A percentile compares a stretch with the other conserved stretches of the same genome.
These are phyloP conservation scores for Forbesichthys agassizii DNA, from an alignment of 2,113 vertebrate species.

Conservation along the genomic window DNA sequence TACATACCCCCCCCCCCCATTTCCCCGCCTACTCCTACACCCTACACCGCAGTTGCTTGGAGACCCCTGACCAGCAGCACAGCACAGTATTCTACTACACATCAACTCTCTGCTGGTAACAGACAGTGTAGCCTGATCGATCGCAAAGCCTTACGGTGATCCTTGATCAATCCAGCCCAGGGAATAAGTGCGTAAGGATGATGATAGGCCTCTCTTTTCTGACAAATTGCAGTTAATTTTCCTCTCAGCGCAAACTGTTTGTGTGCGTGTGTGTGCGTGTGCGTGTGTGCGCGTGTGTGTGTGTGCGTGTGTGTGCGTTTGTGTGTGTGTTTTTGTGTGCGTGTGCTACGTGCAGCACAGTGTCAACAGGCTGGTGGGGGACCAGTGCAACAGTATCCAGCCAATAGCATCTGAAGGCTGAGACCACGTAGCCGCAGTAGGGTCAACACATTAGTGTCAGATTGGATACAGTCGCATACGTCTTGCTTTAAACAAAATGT, in stretches of 20 bases:
- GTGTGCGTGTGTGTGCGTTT: constrained; percentile 1
- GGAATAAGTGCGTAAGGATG: constrained; percentile 13
- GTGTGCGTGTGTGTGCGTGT: constrained; percentile 1
- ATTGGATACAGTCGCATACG: constrained; percentile 44
- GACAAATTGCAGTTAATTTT: constrained; percentile 16
- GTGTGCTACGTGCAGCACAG: not conserved
- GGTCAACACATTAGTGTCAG: constrained; percentile 49
- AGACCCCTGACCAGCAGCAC: constrained; percentile 15
- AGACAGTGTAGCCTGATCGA: constrained; percentile 15
- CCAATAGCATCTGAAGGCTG: constrained; percentile 11
- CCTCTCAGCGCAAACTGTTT: constrained; percentile 2
- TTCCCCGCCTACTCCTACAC: constrained; percentile 42
- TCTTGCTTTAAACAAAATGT: constrained; percentile 41
- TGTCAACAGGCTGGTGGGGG: not conserved
- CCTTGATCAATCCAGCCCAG: not conserved
- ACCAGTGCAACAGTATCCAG: not conserved
- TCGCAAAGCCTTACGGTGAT: constrained; percentile 1
- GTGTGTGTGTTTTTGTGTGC: constrained; percentile 15
- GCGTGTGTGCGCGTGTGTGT: not conserved
- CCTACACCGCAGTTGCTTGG: constrained; percentile 54
- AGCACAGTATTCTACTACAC: constrained; percentile 16
- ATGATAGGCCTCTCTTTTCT: constrained; percentile 19
- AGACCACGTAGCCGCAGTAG: constrained; percentile 22
- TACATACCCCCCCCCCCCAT: constrained; percentile 33
- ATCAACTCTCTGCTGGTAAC: constrained; percentile 18